A percentile compares a stretch with the other conserved stretches of the same genome.
Evolutionary conservation across 2,888 invertebrate genomes (phyloP).

Genomic region (Tetramorium bicarinatum): DNA sequence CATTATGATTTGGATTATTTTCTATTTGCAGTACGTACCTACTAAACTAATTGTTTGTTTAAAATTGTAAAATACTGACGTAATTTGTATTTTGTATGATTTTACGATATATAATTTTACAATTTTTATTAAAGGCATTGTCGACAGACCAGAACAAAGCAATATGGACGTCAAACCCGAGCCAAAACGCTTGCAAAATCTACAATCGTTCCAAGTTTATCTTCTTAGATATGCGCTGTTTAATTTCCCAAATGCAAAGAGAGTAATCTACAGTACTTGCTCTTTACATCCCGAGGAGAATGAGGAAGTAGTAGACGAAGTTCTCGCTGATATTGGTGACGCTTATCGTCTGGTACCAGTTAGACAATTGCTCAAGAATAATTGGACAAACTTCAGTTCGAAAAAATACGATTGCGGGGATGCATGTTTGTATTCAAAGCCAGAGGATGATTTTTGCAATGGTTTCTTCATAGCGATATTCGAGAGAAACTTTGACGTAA

Average conservation of each 20-base stretch:
- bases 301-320: constrained; percentile 94
- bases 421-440: constrained; percentile 93
- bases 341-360: constrained; percentile 89
- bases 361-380: constrained; percentile 88
- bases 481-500: constrained; percentile 87
- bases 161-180: constrained; percentile 87
- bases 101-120: neutral
- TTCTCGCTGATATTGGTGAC: constrained; percentile 85
- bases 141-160: constrained; percentile 87
- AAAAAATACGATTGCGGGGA: constrained; percentile 89
- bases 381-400: constrained; percentile 91
- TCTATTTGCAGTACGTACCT: neutral
- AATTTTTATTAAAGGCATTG: constrained; percentile 87
- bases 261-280: constrained; percentile 98
- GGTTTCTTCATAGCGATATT: constrained; percentile 98
- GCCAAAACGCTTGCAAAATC: constrained; percentile 88
- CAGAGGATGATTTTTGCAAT: constrained; percentile 93
- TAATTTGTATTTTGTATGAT: neutral
- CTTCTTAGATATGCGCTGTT: constrained; percentile 95
- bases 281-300: constrained; percentile 96
- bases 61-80: neutral
- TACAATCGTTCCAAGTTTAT: constrained; percentile 93
- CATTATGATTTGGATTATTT: neutral
- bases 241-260: constrained; percentile 93
- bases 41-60: neutral